Percentiles rank a stretch among this genome's conserved stretches.
Evolutionary conservation across 2,888 invertebrate genomes (phyloP).

Genomic region (Stegophylla sp.): DNA sequence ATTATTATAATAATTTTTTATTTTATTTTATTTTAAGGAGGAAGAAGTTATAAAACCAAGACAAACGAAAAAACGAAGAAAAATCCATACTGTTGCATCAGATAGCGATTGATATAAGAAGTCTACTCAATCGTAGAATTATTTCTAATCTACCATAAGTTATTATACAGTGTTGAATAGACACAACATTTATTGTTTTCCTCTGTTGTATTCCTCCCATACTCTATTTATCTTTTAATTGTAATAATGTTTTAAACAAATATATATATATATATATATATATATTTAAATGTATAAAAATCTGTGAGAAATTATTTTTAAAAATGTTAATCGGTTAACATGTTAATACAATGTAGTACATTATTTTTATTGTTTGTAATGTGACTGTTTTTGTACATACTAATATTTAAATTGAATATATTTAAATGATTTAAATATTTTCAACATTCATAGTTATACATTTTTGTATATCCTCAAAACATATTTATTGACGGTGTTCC

Average conservation of each 20-base stretch:
- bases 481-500: too few relatives aligned
- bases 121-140: constrained; percentile 11
- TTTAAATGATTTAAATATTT: constrained; percentile 39
- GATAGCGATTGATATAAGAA: constrained; percentile 82
- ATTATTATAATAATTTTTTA: constrained; percentile 1
- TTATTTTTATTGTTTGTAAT: constrained; percentile 58
- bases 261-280: not conserved
- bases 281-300: constrained; percentile 7
- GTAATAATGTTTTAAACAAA: constrained; percentile 31
- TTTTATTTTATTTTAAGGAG: constrained; percentile 75
- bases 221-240: constrained; percentile 15
- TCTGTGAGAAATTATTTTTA: constrained; percentile 32
- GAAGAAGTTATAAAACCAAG: constrained; percentile 91
- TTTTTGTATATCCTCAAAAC: not conserved
- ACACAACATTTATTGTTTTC: constrained; percentile 22
- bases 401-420: constrained; percentile 58
- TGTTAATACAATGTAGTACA: constrained; percentile 52
- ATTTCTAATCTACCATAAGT: constrained; percentile 28
- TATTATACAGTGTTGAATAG: constrained; percentile 21
- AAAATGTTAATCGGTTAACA: constrained; percentile 45
- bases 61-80: constrained; percentile 89
- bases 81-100: constrained; percentile 75
- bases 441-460: not conserved
- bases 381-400: constrained; percentile 57
- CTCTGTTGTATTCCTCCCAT: constrained; percentile 11